These are phyloP conservation scores for Chymomyza amoena DNA, from an alignment of 2,888 invertebrate species.

Conservation along the genomic window DNA sequence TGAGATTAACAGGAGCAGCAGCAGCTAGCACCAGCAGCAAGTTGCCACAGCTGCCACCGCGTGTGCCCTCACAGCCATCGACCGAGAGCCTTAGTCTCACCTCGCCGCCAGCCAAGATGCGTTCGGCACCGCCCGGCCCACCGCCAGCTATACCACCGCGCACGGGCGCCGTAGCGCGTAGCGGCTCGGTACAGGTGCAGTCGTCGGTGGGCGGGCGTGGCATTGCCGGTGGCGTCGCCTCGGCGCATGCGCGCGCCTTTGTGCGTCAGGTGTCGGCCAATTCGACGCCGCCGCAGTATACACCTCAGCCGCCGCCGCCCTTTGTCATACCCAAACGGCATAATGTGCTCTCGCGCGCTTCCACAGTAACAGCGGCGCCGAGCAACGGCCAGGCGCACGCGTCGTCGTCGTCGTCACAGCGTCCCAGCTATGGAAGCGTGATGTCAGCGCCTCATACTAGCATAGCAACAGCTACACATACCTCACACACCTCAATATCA, in stretches of 20 bases:
- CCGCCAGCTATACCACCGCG: constrained; percentile 79
- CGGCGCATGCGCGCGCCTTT: constrained; percentile 57
- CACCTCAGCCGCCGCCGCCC: constrained; percentile 77
- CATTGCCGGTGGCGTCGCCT: constrained; percentile 2
- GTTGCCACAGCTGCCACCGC: constrained; percentile 77
- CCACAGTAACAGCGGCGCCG: constrained; percentile 56
- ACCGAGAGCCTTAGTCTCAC: constrained; percentile 62
- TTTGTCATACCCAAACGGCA: constrained; percentile 78
- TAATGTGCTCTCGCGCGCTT: constrained; percentile 72
- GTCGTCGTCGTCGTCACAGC: constrained; percentile 42
- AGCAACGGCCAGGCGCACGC: background rate
- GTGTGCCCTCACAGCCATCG: constrained; percentile 75
- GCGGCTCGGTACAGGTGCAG: constrained; percentile 75
- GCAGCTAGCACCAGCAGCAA: constrained; percentile 28
- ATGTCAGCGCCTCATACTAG: background rate
- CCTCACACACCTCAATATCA: constrained; percentile 49
- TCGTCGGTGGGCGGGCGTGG: constrained; percentile 23
- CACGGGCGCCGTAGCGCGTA: constrained; percentile 73
- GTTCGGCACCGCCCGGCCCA: constrained; percentile 75
- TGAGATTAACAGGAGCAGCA: constrained; percentile 11
- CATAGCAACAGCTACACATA: background rate
- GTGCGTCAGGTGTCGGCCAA: constrained; percentile 77
- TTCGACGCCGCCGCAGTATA: constrained; percentile 78
- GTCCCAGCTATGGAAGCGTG: constrained; percentile 67
- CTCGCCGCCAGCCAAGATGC: constrained; percentile 63